These are phyloP conservation scores for Cryptotermes secundus DNA, from an alignment of 1,140 invertebrate species.

Conservation along the genomic window DNA sequence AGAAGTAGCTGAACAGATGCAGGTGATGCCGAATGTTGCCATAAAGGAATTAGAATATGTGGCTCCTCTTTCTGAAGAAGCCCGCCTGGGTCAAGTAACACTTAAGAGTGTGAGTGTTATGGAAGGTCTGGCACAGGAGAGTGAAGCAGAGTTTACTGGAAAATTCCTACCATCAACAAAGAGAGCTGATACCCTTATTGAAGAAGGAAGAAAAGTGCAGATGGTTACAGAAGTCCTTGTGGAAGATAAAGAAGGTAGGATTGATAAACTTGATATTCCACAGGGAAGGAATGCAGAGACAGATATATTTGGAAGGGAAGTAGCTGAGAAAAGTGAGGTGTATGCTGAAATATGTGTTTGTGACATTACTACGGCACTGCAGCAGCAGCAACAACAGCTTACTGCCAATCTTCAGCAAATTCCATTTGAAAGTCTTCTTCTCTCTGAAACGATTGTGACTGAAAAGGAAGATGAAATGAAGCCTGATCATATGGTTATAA, in stretches of 20 bases:
- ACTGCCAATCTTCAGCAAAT: constrained; percentile 38
- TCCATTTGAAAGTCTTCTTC: constrained; percentile 43
- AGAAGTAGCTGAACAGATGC: constrained; percentile 43
- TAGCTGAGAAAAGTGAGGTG: constrained; percentile 44
- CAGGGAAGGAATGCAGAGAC: constrained; percentile 37
- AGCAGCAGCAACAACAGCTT: constrained; percentile 41
- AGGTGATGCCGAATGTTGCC: constrained; percentile 39
- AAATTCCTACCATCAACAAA: constrained; percentile 44
- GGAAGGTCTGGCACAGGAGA: constrained; percentile 49
- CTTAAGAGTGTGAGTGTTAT: constrained; percentile 45
- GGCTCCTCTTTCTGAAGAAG: constrained; percentile 39
- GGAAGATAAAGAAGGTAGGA: constrained; percentile 41
- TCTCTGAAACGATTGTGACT: constrained; percentile 41
- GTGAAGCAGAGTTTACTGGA: constrained; percentile 46
- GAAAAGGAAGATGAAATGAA: constrained; percentile 46
- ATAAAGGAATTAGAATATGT: constrained; percentile 38
- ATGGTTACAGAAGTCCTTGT: constrained; percentile 39
- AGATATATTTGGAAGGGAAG: constrained; percentile 44
- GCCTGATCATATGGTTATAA: constrained; percentile 41
- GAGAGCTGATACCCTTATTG: constrained; percentile 43
- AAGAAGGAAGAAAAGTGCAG: constrained; percentile 46
- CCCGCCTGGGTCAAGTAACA: constrained; percentile 40
- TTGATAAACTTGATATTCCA: constrained; percentile 30
- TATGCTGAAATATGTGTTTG: constrained; percentile 42
- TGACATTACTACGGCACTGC: constrained; percentile 41